These are phyloP conservation scores for Montipora cactus DNA, from an alignment of 64 coral and sea anemone species.

Conservation along the genomic window DNA sequence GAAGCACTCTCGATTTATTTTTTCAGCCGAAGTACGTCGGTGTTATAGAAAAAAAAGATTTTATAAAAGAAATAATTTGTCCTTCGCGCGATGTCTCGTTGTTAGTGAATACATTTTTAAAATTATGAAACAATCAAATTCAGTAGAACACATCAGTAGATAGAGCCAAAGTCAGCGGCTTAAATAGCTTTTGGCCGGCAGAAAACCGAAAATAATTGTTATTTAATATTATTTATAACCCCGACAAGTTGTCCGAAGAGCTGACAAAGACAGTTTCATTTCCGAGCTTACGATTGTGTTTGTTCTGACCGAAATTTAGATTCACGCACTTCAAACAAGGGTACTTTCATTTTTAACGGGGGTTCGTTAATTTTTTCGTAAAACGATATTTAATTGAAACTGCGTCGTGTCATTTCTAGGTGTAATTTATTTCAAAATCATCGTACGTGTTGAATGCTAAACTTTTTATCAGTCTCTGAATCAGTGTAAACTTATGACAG, in stretches of 20 bases:
- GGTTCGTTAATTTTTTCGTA: not conserved
- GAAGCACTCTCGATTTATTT: too few species aligned
- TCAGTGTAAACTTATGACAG: slow-evolving; percentile 11
- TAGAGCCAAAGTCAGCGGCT: too few species aligned
- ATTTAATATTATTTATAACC: not conserved
- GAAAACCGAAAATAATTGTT: too few species aligned
- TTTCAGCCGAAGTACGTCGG: too few species aligned
- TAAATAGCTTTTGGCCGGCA: too few species aligned
- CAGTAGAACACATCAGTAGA: too few species aligned
- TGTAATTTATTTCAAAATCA: not conserved
- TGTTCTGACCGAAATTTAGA: not conserved
- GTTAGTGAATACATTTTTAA: too few species aligned
- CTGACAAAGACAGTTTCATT: not conserved
- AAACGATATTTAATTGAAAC: not conserved
- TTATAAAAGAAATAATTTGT: too few species aligned
- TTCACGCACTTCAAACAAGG: not conserved
- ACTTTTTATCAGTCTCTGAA: not conserved
- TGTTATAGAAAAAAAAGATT: too few species aligned
- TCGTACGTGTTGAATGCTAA: not conserved
- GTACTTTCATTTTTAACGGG: not conserved
- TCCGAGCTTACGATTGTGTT: not conserved
- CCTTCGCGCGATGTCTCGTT: too few species aligned
- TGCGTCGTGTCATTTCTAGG: not conserved
- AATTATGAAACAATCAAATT: too few species aligned
- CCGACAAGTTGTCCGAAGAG: not conserved